Evolutionary conservation across 1,140 invertebrate species (phyloP), one percentile per base, ranked within the genome.

Genomic region (Platyscapa corneri): DNA sequence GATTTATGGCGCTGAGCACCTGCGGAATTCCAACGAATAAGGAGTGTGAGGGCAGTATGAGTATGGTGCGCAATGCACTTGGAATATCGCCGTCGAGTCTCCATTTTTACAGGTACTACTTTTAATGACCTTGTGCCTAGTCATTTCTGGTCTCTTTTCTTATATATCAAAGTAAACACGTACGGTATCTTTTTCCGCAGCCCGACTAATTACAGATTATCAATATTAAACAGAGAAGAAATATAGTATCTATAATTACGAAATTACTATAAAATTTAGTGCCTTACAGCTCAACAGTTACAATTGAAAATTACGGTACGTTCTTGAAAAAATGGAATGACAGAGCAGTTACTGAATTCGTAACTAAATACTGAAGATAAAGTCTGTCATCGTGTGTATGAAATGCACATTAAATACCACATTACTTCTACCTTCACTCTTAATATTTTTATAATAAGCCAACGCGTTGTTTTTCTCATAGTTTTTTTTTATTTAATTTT

Each of bases 1-100:
- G 80, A 72, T 72, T 72, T 82, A 82, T 72, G n/a, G 42, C 80
- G 0, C 30, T 16, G n/a, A 42, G 46, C 80, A 82, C 80, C 80
- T 82, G 80, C n/a, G 64, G 42, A 82, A 72, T 72, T 56, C 46
- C 60, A 42, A 49, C 27, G 32, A 70, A 70, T 81, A 67, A 81
- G 79, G 64, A 32, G 79, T 34, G 64, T 49, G 79, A 64, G 30
- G 34, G 53, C 53, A 8, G 14, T 53, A 32, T 60, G 56, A 27
- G 56, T 60, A 60, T 60, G 27, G 7, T 5, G 23, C 3, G 56
- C 56, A 60, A 27, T 60, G 56, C 56, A 60, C 72, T 27, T 20
- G 37, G 39, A n/a, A 74, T 74, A 60, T 65, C 77, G 53, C 49
- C 14, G 10, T 49, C 75, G 14, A n/a, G 1, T n/a, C 49, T 77